These are phyloP conservation scores for Echeneis naucrates DNA, from an alignment of 2,797 vertebrate genomes.

Conservation along the genomic window DNA sequence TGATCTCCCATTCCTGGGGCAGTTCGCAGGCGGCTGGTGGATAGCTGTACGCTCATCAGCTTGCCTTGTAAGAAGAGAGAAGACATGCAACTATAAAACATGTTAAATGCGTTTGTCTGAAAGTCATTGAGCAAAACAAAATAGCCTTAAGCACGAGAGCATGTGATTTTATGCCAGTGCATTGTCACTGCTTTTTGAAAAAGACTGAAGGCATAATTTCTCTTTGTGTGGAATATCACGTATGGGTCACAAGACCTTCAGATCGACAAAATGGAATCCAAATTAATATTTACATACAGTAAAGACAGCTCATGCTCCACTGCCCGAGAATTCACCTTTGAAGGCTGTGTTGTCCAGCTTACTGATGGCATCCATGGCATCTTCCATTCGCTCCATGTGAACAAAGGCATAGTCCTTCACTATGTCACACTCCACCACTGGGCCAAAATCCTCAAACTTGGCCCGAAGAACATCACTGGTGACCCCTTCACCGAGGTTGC, in stretches of 20 bases:
- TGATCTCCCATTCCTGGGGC: constrained; percentile 96
- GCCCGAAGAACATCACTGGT: constrained; percentile 88
- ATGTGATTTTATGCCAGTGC: constrained; percentile 21
- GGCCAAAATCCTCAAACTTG: constrained; percentile 92
- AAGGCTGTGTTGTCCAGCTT: constrained; percentile 92
- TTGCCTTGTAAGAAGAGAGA: constrained; percentile 91
- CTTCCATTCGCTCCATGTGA: constrained; percentile 94
- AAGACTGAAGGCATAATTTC: background rate
- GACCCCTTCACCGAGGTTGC: constrained; percentile 88
- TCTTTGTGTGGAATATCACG: constrained; percentile 12
- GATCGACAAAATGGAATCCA: constrained; percentile 42
- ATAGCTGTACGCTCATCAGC: constrained; percentile 94
- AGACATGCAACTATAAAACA: constrained; percentile 76
- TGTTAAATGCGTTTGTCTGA: constrained; percentile 42
- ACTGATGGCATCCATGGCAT: constrained; percentile 92
- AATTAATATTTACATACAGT: constrained; percentile 47
- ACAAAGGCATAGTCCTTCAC: constrained; percentile 97
- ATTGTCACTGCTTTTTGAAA: constrained; percentile 30
- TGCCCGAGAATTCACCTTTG: constrained; percentile 88
- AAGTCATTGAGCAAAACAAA: constrained; percentile 47
- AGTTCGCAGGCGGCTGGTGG: constrained; percentile 94
- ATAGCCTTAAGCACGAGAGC: constrained; percentile 21
- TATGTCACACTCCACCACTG: constrained; percentile 95
- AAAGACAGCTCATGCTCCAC: constrained; percentile 52
- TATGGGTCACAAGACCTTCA: too few relatives aligned